Conservation (phyloP, 2,888 invertebrate genomes). For the Acrobasis suavella region DNA sequence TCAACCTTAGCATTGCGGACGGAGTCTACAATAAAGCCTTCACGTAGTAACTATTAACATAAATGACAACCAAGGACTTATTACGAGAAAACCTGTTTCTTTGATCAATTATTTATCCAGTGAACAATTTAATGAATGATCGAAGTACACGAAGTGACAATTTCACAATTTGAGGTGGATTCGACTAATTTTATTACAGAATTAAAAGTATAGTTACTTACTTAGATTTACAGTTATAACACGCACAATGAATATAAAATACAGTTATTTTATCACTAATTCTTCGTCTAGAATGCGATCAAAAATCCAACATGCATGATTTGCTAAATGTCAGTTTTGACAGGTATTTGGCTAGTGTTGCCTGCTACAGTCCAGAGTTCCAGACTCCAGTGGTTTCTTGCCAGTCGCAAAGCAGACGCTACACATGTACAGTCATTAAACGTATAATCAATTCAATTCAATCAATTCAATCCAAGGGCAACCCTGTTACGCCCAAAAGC, state of each 20-base stretch:
- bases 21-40: slow-evolving; percentile 13
- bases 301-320: slow-evolving; percentile 58
- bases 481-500: no score
- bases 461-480: no score
- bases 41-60: slow-evolving; percentile 43
- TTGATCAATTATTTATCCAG: slow-evolving; percentile 45
- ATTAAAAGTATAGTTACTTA: neutral
- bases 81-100: slow-evolving; percentile 62
- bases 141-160: slow-evolving; percentile 28
- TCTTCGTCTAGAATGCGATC: slow-evolving; percentile 41
- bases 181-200: neutral
- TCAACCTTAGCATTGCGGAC: neutral
- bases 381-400: neutral
- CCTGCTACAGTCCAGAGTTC: neutral
- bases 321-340: slow-evolving; percentile 48
- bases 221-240: slow-evolving; percentile 36
- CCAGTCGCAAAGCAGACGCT: no score
- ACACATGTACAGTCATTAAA: no score
- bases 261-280: slow-evolving; percentile 32
- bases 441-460: no score
- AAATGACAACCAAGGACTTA: slow-evolving; percentile 56
- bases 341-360: slow-evolving; percentile 21
- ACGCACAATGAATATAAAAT: slow-evolving; percentile 30
- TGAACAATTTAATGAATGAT: slow-evolving; percentile 19
- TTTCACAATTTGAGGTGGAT: neutral